Evolutionary conservation across 2,888 invertebrate genomes (phyloP), one percentile per base, ranked within the genome.

Genomic region (Prosopocoilus inquinatus): DNA sequence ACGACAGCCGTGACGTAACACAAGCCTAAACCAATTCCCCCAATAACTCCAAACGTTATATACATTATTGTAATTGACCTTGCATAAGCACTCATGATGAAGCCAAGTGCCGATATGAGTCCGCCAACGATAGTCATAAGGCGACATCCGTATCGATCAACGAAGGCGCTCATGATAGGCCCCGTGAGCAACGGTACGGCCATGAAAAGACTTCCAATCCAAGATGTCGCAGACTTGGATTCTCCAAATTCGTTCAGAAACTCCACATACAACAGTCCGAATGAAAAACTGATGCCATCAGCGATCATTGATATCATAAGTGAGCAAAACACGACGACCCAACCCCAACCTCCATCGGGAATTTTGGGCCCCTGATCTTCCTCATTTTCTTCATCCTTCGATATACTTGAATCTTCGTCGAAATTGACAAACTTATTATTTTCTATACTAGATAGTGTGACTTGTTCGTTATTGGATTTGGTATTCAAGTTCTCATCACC

Each of bases 221-320:
- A 90, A 1, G 95, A 90, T 0, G 96, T 95, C 44, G 88, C 89
- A 3, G 91, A 87, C 67, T 91, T 91, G 39, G 89, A 89, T 32
- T 90, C 89, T 53, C 83, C 79, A 72, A 94, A 96, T 69, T 91
- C 88, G 45, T 86, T 81, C 44, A 92, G 79, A 67, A 96, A 88
- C 68, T 94, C 89, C 1, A 90, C 88, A 70, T 90, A 94, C 7
- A 96, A 81, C 12, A 96, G 80, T 0, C 96, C 97, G 74, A 96
- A 96, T 1, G 94, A 93, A 74, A 96, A 94, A 48, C 93, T 92
- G 53, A 96, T 86, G 0, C 96, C 96, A 75, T 96, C 96, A 36
- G 94, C 92, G 47, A 96, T 89, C 79, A 94, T 85, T 13, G 94
- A 94, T 54, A 94, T 87, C 39, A 93, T 74, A 63, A 96, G 85